phyloP scores from a whole-genome alignment of 2,113 vertebrate genomes.

The Recurvirostra avosetta region DNA sequence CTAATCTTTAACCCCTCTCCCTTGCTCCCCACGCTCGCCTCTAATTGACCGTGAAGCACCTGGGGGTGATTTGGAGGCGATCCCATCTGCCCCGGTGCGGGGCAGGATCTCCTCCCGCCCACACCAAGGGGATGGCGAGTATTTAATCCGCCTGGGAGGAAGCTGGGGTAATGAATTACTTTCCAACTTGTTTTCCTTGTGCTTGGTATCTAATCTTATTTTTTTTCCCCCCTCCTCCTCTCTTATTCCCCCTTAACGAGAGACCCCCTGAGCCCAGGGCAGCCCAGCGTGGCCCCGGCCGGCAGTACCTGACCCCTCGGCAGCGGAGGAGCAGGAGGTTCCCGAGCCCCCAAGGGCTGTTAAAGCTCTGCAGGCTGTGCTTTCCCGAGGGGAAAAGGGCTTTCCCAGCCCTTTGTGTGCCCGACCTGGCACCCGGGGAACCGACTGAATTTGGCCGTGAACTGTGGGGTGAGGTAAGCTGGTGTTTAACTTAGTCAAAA shows the following conservation, averaged over 20 bases:
- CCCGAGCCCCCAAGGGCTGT: fast-evolving
- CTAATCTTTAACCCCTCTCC: constrained; percentile 22
- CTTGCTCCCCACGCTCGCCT: background rate
- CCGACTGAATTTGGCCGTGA: background rate
- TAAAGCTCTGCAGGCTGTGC: background rate
- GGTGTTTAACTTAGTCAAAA: background rate
- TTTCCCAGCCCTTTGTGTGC: background rate
- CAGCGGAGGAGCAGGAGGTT: background rate
- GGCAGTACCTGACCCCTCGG: background rate
- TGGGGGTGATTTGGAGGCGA: constrained; percentile 22
- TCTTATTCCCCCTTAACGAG: background rate
- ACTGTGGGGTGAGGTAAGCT: background rate
- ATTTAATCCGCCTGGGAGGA: background rate
- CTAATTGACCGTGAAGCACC: constrained; percentile 48
- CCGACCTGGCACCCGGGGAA: fast-evolving
- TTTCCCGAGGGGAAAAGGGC: background rate
- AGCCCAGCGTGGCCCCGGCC: background rate
- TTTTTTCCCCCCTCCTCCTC: background rate
- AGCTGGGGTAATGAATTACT: background rate
- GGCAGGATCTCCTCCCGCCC: background rate
- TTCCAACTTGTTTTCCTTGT: background rate
- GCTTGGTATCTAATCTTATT: background rate
- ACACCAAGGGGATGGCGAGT: background rate
- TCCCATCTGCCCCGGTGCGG: constrained; percentile 45
- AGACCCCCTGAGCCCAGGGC: background rate